Evolutionary conservation across 1,140 invertebrate species (phyloP), one percentile per base, ranked within the genome.

Genomic region (Drosophila ohnishii): DNA sequence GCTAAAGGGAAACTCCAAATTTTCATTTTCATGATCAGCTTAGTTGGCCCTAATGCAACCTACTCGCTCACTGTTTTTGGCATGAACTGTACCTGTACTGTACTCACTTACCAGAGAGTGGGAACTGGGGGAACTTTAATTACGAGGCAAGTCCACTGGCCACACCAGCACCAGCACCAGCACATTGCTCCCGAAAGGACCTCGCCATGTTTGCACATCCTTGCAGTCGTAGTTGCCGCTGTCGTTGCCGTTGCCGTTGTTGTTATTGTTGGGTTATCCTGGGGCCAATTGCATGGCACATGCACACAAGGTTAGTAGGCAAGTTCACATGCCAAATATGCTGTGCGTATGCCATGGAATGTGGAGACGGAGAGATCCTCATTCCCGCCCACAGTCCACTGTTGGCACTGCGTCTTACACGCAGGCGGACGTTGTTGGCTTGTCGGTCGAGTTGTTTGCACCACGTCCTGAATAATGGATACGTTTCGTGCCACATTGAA

Each of bases 401-500:
- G 51, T 61, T 32, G 57, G 48, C 71, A 66, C 62, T 82, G 78
- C 75, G 66, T 87, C 83, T 86, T 86, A 79, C 79, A 87, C 72
- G 62, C 73, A 69, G 57, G 30, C 57, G 55, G 62, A 39, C 35
- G 65, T 64, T 75, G 80, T 65, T 79, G 75, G 62, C 75, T 78
- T 83, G 80, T 81, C 67, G 79, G 78, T 77, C 69, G 79, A 77
- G 67, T 73, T 86, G 83, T 86, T 86, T 86, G 83, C 79, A 79
- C 66, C 83, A 86, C 83, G 79, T 82, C 71, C 83, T 86, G 83
- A 86, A 86, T 86, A 86, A 86, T 86, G 83, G 83, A 86, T 87
- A 79, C 66, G 79, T 87, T 82, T 73, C 72, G 75, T 82, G 82
- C 44, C 76, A 84, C 80, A 84, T 84, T 84, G 80, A 80, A 84